These are phyloP conservation scores for Chironomus tentans DNA, from an alignment of 2,888 invertebrate genomes.

Conservation along the genomic window DNA sequence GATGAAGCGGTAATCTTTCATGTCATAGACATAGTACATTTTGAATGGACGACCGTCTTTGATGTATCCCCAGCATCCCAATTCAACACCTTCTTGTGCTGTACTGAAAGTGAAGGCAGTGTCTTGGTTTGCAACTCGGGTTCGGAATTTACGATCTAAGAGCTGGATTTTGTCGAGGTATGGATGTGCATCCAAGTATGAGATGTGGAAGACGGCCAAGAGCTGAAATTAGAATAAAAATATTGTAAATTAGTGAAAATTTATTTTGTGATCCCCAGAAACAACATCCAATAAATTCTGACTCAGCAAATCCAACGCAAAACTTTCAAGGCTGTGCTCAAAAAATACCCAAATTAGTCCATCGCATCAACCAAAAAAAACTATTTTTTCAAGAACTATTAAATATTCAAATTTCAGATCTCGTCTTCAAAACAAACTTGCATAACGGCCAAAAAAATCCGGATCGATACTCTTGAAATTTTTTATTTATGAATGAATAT, in stretches of 20 bases:
- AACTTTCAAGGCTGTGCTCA: no score
- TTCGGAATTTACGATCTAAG: constrained; percentile 19
- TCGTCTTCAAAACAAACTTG: no score
- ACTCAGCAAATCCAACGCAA: no score
- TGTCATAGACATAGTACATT: constrained; percentile 19
- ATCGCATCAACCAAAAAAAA: no score
- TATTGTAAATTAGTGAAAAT: neutral
- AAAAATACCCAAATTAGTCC: no score
- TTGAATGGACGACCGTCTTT: constrained; percentile 16
- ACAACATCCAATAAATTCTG: no score
- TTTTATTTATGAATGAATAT: no score
- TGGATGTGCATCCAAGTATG: neutral
- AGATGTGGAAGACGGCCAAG: neutral
- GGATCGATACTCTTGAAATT: no score
- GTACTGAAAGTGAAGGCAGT: constrained; percentile 1
- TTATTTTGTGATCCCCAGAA: neutral
- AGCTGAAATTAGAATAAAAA: neutral
- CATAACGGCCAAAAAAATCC: no score
- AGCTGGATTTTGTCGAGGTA: neutral
- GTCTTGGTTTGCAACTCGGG: neutral
- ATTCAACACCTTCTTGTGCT: constrained; percentile 11
- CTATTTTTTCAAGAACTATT: no score
- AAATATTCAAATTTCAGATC: no score
- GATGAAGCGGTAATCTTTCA: constrained; percentile 20
- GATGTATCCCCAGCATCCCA: constrained; percentile 20